Percentiles rank a stretch among this genome's conserved stretches.
phyloP scores from a whole-genome alignment of 2,113 vertebrate species.

The Nyctibius bracteatus region DNA sequence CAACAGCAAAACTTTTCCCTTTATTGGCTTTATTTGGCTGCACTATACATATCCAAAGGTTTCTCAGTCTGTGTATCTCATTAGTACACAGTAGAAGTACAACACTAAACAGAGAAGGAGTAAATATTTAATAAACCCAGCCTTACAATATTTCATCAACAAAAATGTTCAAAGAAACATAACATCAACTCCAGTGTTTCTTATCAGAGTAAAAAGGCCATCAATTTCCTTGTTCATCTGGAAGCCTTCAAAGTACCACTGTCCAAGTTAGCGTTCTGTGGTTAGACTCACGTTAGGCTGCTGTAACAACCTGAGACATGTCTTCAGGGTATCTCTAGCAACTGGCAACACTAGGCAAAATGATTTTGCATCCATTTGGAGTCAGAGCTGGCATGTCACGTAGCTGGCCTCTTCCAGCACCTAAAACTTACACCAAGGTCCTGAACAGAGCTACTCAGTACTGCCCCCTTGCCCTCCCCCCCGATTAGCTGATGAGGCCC shows the following conservation, averaged over 20 bases:
- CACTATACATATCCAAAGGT: not conserved
- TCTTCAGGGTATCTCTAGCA: not conserved
- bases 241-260: not conserved
- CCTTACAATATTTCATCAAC: not conserved
- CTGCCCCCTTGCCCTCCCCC: too few relatives aligned
- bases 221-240: not conserved
- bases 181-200: not conserved
- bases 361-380: not conserved
- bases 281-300: fast-evolving
- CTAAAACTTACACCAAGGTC: not conserved
- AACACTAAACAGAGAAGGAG: not conserved
- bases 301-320: not conserved
- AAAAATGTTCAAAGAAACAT: not conserved
- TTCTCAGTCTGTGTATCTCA: not conserved
- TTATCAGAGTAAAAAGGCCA: not conserved
- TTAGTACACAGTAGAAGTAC: not conserved
- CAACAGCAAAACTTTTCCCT: not conserved
- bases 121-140: not conserved
- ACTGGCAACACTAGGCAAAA: not conserved
- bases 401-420: not conserved
- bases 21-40: not conserved
- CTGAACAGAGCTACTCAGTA: not conserved
- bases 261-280: not conserved
- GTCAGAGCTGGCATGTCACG: not conserved
- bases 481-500: not conserved